Evolutionary conservation across 2,797 vertebrate genomes (phyloP), one percentile per base, ranked within the genome.

Genomic region (Mycteria americana): DNA sequence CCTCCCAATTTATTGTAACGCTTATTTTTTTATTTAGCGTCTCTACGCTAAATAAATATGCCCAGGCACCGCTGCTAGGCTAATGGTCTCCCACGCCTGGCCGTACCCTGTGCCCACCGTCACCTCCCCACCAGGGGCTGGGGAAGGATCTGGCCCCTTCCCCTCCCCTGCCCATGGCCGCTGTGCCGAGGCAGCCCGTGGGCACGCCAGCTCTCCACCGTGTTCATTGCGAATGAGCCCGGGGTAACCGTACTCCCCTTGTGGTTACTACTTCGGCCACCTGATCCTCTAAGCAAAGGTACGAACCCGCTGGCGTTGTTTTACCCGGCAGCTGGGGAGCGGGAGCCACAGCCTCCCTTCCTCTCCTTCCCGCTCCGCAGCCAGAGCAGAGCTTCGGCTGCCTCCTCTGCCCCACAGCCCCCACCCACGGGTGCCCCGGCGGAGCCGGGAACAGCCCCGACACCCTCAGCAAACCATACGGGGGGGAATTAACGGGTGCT

Each of bases 181-280:
- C 54, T 5, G 84, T 12, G 39, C 56, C 19, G 3, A 4, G 60
- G 64, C 64, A 72, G 51, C 60, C 35, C 0, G 1, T 0, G 17
- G 18, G 35, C 62, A 6, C 1, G 3, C 30, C 27, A 15, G 53
- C 43, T 25, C 43, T 48, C 18, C 0, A 10, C 33, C 0, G 1
- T 3, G 65, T 96, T 86, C 91, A 96, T 93, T 93, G 95, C 94
- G 94, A 33, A 95, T 91, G 96, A 96, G 84, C 62, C 65, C 2
- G 0, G 35, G 9, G 94, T 93, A 94, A 96, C 94, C 17, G 2
- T 22, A 93, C 74, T 87, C 95, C 80, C 59, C 91, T 91, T 82
- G 46, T 87, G 92, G 80, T 78, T 81, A 89, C 96, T 60, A 2
- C 81, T 91, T 6, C 0, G 1, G 91, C 74, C 77, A 97, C 91